phyloP scores from a whole-genome alignment of 2,888 invertebrate species.

The Schizaphis graminum region DNA sequence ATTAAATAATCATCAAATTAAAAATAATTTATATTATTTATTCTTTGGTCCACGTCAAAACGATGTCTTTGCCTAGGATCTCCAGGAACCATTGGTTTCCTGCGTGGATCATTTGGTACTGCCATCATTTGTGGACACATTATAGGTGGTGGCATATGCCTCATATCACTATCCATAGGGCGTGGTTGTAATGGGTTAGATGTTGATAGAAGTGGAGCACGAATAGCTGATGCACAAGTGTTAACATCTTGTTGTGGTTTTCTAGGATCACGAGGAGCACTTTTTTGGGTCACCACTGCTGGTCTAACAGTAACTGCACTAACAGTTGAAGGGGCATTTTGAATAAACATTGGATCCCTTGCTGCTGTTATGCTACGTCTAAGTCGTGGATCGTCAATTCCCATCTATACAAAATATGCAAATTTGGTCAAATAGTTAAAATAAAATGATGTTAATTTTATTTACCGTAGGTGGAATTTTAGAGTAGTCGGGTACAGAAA shows the following conservation, averaged over 20 bases:
- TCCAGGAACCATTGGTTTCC: constrained; percentile 54
- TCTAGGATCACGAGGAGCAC: constrained; percentile 60
- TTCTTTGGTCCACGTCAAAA: constrained; percentile 62
- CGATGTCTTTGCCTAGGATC: constrained; percentile 58
- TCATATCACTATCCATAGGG: constrained; percentile 67
- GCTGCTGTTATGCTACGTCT: constrained; percentile 58
- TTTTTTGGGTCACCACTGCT: constrained; percentile 38
- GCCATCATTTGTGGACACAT: constrained; percentile 65
- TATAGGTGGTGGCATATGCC: constrained; percentile 66
- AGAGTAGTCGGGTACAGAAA: constrained; percentile 68
- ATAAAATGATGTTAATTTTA: neutral
- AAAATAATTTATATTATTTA: constrained; percentile 60
- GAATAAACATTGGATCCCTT: constrained; percentile 52
- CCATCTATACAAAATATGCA: constrained; percentile 48
- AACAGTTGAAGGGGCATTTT: neutral
- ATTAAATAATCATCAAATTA: constrained; percentile 28
- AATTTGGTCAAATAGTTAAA: neutral
- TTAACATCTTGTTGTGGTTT: constrained; percentile 60
- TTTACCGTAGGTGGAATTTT: constrained; percentile 61
- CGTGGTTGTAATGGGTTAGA: constrained; percentile 36
- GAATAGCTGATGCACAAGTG: constrained; percentile 5
- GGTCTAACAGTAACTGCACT: constrained; percentile 39
- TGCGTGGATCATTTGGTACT: constrained; percentile 55
- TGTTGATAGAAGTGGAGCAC: constrained; percentile 46
- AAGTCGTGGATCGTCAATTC: constrained; percentile 62